A percentile compares a stretch with the other conserved stretches of the same genome.
Evolutionary conservation across 2,888 invertebrate species (phyloP).

Genomic region (Phalera bucephala): DNA sequence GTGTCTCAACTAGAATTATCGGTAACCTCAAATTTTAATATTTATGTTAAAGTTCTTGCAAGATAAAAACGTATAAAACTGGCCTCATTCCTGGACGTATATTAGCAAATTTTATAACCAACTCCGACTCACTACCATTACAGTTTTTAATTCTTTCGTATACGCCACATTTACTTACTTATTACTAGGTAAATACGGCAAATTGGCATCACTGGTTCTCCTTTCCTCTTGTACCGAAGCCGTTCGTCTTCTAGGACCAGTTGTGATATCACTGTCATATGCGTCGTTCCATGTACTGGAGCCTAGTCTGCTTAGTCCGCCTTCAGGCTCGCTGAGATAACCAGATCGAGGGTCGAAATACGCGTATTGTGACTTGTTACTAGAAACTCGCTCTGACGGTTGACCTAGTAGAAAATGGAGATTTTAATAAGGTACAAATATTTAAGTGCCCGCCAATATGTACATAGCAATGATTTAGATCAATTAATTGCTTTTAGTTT

Average conservation of each 20-base stretch:
- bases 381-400: slow-evolving; percentile 58
- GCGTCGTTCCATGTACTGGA: slow-evolving; percentile 70
- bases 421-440: no score
- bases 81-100: no score
- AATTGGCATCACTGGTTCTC: slow-evolving; percentile 52
- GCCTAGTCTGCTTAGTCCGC: slow-evolving; percentile 59
- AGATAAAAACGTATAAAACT: no score
- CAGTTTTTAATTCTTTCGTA: no score
- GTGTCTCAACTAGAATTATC: no score
- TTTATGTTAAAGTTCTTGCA: no score
- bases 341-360: slow-evolving; percentile 80
- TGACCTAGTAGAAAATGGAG: slow-evolving; percentile 43
- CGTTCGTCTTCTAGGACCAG: slow-evolving; percentile 61
- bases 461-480: slow-evolving; percentile 9
- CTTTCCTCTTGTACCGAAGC: slow-evolving; percentile 75
- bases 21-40: no score
- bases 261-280: slow-evolving; percentile 73
- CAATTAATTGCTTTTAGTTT: not conserved
- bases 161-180: slow-evolving; percentile 53
- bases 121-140: no score
- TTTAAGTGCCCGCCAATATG: slow-evolving; percentile 7
- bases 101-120: no score
- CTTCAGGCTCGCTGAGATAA: slow-evolving; percentile 77
- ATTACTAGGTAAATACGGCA: slow-evolving; percentile 65
- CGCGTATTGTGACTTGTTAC: slow-evolving; percentile 75